These are phyloP conservation scores for Pomacea maculata DNA, from an alignment of 1,140 invertebrate species.

Conservation along the genomic window DNA sequence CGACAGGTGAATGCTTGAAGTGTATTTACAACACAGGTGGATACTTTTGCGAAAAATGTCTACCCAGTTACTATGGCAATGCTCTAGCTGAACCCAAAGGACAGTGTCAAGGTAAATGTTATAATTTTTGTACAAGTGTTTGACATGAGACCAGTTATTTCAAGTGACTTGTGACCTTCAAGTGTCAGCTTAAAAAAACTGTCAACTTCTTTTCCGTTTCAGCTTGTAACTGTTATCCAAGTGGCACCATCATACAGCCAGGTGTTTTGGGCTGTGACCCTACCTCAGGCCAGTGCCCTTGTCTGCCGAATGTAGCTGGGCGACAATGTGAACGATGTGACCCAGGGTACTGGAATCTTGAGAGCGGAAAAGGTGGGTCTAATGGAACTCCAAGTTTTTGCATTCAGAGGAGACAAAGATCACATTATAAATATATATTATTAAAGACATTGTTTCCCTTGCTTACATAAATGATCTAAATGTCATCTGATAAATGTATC, in stretches of 20 bases:
- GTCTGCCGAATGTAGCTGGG: constrained; percentile 87
- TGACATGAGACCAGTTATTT: too few relatives aligned
- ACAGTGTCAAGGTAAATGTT: constrained; percentile 77
- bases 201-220: constrained; percentile 18
- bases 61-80: constrained; percentile 75
- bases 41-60: constrained; percentile 82
- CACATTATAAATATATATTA: too few relatives aligned
- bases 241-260: constrained; percentile 75
- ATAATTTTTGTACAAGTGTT: too few relatives aligned
- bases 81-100: constrained; percentile 84
- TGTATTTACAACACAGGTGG: constrained; percentile 98
- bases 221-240: constrained; percentile 82
- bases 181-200: too few relatives aligned
- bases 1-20: constrained; percentile 93
- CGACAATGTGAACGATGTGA: constrained; percentile 89
- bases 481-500: too few relatives aligned
- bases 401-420: neutral
- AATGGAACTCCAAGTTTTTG: neutral
- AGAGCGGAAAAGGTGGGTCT: constrained; percentile 54
- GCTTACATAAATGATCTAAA: too few relatives aligned
- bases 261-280: constrained; percentile 55
- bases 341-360: constrained; percentile 67
- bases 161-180: too few relatives aligned
- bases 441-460: too few relatives aligned
- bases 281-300: constrained; percentile 79